A percentile compares a stretch with the other conserved stretches of the same genome.
phyloP scores from a whole-genome alignment of 1,140 invertebrate species.

The Drosophila athabasca region DNA sequence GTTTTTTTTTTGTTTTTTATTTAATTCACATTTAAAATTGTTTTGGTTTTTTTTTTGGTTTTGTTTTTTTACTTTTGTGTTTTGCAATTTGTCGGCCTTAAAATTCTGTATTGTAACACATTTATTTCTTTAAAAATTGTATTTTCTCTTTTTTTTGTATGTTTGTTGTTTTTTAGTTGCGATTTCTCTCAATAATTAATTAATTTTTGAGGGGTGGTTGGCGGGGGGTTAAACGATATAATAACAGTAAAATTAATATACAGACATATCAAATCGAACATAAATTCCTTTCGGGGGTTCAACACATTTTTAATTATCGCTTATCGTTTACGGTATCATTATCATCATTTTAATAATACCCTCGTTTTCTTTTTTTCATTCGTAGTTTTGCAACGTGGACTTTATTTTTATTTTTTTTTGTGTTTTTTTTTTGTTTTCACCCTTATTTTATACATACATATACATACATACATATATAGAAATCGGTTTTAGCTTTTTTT shows the following conservation, averaged over 20 bases:
- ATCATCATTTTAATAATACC: too few species aligned
- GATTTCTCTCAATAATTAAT: constrained; percentile 56
- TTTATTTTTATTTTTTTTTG: constrained; percentile 60
- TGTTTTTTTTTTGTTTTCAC: constrained; percentile 45
- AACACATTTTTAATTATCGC: constrained; percentile 65
- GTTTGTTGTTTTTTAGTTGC: constrained; percentile 19
- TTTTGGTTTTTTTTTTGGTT: constrained; percentile 2
- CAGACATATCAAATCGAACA: constrained; percentile 14
- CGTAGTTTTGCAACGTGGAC: constrained; percentile 69
- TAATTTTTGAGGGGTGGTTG: not conserved
- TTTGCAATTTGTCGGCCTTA: constrained; percentile 58
- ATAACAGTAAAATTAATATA: constrained; percentile 30
- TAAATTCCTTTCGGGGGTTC: constrained; percentile 31
- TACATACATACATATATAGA: constrained; percentile 38
- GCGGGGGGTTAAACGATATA: not conserved
- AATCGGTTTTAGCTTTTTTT: constrained; percentile 26
- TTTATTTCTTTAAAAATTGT: constrained; percentile 58
- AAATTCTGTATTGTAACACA: constrained; percentile 55
- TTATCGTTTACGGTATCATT: constrained; percentile 42
- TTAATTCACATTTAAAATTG: constrained; percentile 25
- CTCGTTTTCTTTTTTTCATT: constrained; percentile 21
- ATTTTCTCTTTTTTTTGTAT: constrained; percentile 57
- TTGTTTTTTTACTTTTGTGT: not conserved
- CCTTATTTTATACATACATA: constrained; percentile 56
- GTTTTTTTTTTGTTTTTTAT: constrained; percentile 23